phyloP scores from a whole-genome alignment of 1,140 invertebrate species.

The Mya arenaria region DNA sequence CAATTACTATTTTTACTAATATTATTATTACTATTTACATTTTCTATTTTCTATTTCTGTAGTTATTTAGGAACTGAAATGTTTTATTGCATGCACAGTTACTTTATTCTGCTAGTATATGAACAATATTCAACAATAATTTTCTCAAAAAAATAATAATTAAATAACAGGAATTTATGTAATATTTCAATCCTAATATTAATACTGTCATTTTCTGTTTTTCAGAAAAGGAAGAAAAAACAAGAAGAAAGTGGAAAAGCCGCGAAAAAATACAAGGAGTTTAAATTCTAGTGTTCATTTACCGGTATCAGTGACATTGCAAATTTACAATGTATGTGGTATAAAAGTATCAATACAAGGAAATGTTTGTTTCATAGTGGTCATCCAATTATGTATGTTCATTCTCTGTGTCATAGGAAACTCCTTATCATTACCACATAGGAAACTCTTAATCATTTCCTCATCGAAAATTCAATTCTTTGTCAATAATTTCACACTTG shows the following conservation, averaged over 20 bases:
- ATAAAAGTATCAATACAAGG: neutral
- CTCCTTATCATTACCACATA: neutral
- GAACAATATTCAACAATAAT: too few species aligned
- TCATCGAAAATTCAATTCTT: neutral
- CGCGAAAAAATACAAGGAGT: conserved; percentile 98
- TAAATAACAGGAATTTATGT: too few species aligned
- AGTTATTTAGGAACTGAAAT: too few species aligned
- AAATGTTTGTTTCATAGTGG: neutral
- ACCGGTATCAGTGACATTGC: neutral
- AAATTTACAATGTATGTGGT: neutral
- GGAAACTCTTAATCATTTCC: neutral
- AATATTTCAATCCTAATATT: neutral
- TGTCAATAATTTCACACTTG: neutral
- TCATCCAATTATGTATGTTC: neutral
- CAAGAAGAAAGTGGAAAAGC: conserved; percentile 93
- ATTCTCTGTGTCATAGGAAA: neutral
- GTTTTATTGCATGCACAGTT: too few species aligned
- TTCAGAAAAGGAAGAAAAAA: conserved; percentile 95
- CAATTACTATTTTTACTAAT: too few species aligned
- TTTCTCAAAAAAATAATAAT: too few species aligned
- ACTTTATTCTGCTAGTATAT: too few species aligned
- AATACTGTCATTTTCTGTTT: conserved; percentile 82
- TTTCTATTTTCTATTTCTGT: too few species aligned
- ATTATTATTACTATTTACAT: too few species aligned
- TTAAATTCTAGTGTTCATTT: conserved; percentile 92